A percentile compares a stretch with the other conserved stretches of the same genome.
These are phyloP conservation scores for Trileptium ribeirensis DNA, from an alignment of 2,888 invertebrate genomes.

Conservation along the genomic window DNA sequence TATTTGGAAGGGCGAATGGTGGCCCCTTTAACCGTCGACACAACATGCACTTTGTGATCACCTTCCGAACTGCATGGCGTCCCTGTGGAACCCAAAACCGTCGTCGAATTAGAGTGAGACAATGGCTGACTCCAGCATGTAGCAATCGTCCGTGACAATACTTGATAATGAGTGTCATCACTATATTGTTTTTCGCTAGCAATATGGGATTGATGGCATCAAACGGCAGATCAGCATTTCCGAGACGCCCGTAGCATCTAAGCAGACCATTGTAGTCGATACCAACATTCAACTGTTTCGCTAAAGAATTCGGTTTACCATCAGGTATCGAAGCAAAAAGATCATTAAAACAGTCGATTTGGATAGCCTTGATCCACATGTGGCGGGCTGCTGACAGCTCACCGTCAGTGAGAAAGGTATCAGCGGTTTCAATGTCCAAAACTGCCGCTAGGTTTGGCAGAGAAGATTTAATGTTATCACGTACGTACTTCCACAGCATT, in stretches of 20 bases:
- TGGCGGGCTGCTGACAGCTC: no score
- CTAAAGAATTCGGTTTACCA: no score
- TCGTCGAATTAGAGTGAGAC: neutral
- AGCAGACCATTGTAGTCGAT: neutral
- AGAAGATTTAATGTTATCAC: no score
- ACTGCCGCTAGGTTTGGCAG: no score
- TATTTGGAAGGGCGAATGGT: neutral
- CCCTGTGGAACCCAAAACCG: constrained; percentile 7
- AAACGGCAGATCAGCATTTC: neutral
- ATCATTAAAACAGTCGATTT: no score
- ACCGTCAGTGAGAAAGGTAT: no score
- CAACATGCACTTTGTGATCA: neutral
- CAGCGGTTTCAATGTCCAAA: no score
- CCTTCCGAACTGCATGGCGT: neutral
- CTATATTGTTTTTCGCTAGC: neutral
- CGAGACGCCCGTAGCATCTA: neutral
- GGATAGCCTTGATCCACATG: no score
- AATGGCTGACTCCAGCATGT: constrained; percentile 11
- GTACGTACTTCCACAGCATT: no score
- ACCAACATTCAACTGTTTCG: no score
- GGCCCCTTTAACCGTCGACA: neutral
- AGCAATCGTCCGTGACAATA: neutral
- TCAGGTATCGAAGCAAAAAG: no score
- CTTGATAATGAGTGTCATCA: neutral
- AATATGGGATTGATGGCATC: neutral